Percentiles rank a stretch among this genome's conserved stretches.
These are phyloP conservation scores for Chunga burmeisteri DNA, from an alignment of 2,113 vertebrate species.

Conservation along the genomic window DNA sequence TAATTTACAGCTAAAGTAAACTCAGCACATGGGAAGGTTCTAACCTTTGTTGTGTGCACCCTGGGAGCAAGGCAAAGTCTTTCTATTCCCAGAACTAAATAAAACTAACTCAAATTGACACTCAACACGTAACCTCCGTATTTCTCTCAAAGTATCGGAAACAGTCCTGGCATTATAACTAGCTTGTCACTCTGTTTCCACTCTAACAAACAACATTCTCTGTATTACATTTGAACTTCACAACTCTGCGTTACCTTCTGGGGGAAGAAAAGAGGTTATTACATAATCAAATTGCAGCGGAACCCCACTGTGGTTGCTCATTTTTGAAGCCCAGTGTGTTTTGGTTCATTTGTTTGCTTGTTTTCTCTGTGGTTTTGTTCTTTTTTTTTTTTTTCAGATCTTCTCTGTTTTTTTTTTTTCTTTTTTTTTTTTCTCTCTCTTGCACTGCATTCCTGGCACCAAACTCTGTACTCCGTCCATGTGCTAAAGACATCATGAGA, in stretches of 20 bases:
- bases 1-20: conserved; percentile 41
- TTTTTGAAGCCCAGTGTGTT: conserved; percentile 57
- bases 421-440: not conserved
- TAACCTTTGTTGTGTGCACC: not conserved
- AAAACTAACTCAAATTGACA: conserved; percentile 34
- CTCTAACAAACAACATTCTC: conserved; percentile 32
- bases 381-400: not conserved
- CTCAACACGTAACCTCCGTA: not conserved
- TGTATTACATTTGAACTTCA: conserved; percentile 21
- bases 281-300: conserved; percentile 44
- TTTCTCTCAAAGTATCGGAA: conserved; percentile 36
- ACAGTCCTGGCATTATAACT: not conserved
- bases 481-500: conserved; percentile 62
- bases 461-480: conserved; percentile 5
- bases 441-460: conserved; percentile 20
- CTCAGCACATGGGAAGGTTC: not conserved
- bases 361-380: conserved; percentile 13
- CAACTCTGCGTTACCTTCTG: conserved; percentile 37
- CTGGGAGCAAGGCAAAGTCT: not conserved
- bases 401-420: not conserved
- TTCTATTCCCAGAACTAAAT: not conserved
- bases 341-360: conserved; percentile 38
- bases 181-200: conserved; percentile 35
- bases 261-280: conserved; percentile 35
- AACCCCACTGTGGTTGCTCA: conserved; percentile 42